phyloP scores from a whole-genome alignment of 2,888 invertebrate genomes.

The Mythimna albipuncta region DNA sequence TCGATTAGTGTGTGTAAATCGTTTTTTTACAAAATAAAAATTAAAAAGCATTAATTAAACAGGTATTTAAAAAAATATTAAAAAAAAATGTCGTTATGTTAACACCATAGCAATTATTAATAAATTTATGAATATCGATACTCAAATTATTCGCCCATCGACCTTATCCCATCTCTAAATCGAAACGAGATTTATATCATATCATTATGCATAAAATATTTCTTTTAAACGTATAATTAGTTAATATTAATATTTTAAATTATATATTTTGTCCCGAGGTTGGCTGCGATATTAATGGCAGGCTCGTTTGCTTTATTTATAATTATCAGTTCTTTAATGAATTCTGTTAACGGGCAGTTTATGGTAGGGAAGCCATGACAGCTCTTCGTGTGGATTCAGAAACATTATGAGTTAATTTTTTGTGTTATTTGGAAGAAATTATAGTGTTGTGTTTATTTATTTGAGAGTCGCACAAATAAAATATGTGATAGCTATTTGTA shows the following conservation, averaged over 20 bases:
- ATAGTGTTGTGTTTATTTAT: slow-evolving; percentile 24
- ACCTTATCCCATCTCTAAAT: slow-evolving; percentile 74
- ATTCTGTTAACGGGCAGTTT: slow-evolving; percentile 58
- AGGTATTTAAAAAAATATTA: no score
- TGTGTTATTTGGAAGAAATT: slow-evolving; percentile 17
- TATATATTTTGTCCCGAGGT: slow-evolving; percentile 77
- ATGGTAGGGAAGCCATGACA: slow-evolving; percentile 34
- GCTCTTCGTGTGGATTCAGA: slow-evolving; percentile 48
- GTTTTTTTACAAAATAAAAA: no score
- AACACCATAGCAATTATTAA: background rate
- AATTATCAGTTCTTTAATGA: slow-evolving; percentile 69
- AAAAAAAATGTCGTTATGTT: background rate
- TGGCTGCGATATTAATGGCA: slow-evolving; percentile 71
- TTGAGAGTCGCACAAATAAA: slow-evolving; percentile 12
- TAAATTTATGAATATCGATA: slow-evolving; percentile 37
- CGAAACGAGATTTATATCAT: slow-evolving; percentile 88
- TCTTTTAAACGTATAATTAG: slow-evolving; percentile 90
- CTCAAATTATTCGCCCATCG: slow-evolving; percentile 45
- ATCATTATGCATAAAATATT: slow-evolving; percentile 91
- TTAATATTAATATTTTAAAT: slow-evolving; percentile 90
- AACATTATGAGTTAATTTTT: slow-evolving; percentile 39
- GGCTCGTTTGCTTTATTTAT: slow-evolving; percentile 75
- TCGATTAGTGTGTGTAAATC: no score
- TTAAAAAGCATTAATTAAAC: no score
- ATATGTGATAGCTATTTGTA: background rate